Conservation (phyloP, 2,888 invertebrate species). For the Clepsis dumicolana region DNA sequence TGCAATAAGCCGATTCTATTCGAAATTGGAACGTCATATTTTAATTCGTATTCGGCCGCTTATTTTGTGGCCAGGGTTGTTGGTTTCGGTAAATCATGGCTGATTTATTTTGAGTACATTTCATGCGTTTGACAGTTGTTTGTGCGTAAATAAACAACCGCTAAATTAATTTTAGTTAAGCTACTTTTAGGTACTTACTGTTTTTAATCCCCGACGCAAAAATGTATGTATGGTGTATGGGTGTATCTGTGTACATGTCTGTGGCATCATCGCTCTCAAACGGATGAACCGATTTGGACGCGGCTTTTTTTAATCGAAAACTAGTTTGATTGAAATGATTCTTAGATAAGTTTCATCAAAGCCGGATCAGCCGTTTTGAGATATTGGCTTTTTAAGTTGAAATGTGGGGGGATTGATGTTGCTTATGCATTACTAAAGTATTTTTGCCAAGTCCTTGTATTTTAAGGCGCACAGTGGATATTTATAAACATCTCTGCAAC, state of each 20-base stretch:
- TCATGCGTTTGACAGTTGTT: neutral
- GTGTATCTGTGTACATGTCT: too few relatives aligned
- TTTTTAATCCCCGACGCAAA: neutral
- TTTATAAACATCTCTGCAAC: neutral
- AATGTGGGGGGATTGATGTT: too few relatives aligned
- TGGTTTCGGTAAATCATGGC: constrained; percentile 12
- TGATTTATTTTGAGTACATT: neutral
- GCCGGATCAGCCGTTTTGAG: too few relatives aligned
- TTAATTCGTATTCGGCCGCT: constrained; percentile 19
- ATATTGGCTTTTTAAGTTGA: too few relatives aligned
- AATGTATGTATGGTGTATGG: too few relatives aligned
- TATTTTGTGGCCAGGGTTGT: constrained; percentile 18
- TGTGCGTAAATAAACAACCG: neutral
- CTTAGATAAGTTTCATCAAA: neutral
- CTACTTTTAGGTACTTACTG: neutral
- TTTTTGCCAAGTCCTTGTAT: too few relatives aligned
- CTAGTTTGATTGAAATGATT: too few relatives aligned
- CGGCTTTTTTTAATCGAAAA: too few relatives aligned
- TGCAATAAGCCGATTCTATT: constrained; percentile 34
- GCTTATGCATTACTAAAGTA: too few relatives aligned
- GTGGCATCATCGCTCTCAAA: too few relatives aligned
- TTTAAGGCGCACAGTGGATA: too few relatives aligned
- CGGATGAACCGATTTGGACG: too few relatives aligned
- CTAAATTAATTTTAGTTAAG: neutral
- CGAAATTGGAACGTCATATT: constrained; percentile 27